Evolutionary conservation across 2,113 vertebrate species (phyloP).

Genomic region (Centropristis striata): DNA sequence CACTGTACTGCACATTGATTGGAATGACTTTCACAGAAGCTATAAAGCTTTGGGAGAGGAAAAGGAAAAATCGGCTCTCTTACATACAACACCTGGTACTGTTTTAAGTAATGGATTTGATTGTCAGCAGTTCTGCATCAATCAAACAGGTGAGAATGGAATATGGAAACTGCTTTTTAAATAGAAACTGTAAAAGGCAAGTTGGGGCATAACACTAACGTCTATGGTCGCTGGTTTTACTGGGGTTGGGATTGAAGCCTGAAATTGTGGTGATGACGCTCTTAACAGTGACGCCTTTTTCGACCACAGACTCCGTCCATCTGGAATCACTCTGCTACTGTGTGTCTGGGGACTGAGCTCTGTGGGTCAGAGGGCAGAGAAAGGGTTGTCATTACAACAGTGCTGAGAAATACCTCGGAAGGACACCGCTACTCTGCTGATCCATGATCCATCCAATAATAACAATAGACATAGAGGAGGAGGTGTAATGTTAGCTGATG

Average conservation of each 20-base stretch:
- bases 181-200: conserved; percentile 19
- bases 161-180: conserved; percentile 20
- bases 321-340: conserved; percentile 82
- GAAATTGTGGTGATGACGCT: conserved; percentile 51
- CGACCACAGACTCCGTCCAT: conserved; percentile 70
- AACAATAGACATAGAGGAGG: conserved; percentile 42
- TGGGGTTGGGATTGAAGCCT: conserved; percentile 32
- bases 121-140: conserved; percentile 31
- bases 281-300: conserved; percentile 40
- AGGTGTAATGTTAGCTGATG: conserved; percentile 40
- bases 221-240: conserved; percentile 16
- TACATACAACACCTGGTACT: conserved; percentile 56
- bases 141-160: conserved; percentile 24
- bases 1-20: conserved; percentile 51
- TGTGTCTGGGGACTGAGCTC: conserved; percentile 70
- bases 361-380: conserved; percentile 77
- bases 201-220: not conserved
- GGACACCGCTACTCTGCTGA: conserved; percentile 40
- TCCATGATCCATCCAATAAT: conserved; percentile 35
- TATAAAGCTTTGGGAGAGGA: conserved; percentile 41
- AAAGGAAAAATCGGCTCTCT: conserved; percentile 25
- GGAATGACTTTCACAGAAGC: conserved; percentile 67
- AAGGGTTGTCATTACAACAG: conserved; percentile 80
- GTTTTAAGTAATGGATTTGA: conserved; percentile 45
- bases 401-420: conserved; percentile 65